These are phyloP conservation scores for Gymnopithys bicolor DNA, from an alignment of 2,797 vertebrate species.

Conservation along the genomic window DNA sequence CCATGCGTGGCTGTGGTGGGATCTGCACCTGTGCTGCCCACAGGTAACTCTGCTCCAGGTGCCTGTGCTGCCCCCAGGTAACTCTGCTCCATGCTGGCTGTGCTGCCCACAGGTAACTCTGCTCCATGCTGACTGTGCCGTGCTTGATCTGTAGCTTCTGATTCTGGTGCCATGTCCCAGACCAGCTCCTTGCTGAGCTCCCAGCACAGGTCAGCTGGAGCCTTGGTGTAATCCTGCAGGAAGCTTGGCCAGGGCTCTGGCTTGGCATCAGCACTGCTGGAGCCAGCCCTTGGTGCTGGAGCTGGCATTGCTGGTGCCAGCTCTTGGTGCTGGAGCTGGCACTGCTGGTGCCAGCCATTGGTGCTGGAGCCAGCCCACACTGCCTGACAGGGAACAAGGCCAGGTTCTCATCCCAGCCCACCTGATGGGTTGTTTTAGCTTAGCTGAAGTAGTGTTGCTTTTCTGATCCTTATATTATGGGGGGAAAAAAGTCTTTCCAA, in stretches of 20 bases:
- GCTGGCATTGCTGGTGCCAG: not conserved
- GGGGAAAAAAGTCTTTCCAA: constrained; percentile 2
- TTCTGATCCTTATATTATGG: not conserved
- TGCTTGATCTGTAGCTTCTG: not conserved
- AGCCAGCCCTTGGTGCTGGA: too few relatives aligned
- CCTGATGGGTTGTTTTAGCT: not conserved
- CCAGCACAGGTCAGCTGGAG: not conserved
- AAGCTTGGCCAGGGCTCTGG: fast-evolving
- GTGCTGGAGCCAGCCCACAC: not conserved
- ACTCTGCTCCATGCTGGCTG: too few relatives aligned
- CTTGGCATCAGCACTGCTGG: fast-evolving
- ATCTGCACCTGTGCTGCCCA: not conserved
- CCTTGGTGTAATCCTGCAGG: fast-evolving
- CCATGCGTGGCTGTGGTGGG: not conserved
- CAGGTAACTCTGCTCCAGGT: too few relatives aligned
- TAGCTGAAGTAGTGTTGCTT: not conserved
- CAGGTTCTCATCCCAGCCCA: not conserved
- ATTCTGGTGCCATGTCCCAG: not conserved
- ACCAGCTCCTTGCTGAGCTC: not conserved
- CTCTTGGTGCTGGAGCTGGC: too few relatives aligned
- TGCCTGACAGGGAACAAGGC: not conserved
- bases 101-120: too few relatives aligned
- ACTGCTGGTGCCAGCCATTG: too few relatives aligned
- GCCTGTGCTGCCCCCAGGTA: too few relatives aligned
- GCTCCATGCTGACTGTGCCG: too few relatives aligned